Evolutionary conservation across 2,113 vertebrate genomes (phyloP), one percentile per base, ranked within the genome.

Genomic region (Pristiophorus japonicus): DNA sequence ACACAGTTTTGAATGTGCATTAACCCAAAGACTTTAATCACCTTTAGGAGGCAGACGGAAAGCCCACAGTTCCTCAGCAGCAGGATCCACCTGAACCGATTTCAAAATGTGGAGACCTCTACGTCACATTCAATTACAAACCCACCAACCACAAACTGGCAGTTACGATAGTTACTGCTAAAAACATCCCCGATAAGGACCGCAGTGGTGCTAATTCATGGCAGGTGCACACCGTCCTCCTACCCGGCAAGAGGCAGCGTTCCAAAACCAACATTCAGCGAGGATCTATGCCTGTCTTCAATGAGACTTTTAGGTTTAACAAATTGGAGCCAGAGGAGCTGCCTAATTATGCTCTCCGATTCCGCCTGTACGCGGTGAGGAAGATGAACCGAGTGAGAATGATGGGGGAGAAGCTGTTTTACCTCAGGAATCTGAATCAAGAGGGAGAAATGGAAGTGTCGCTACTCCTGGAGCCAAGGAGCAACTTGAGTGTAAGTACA

Each of bases 351-450:
- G 99, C 98, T 0, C 0, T 99, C 34, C 97, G 99, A 14, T 99
- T 99, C 97, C 98, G 99, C 45, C 98, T 99, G 78, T 99, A 99
- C 1, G 98, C 99, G 0, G 97, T 99, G 91, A 98, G 98, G 10
- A 98, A 98, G 97, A 97, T 98, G 97, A 97, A 97, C 95, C 97
- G 98, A 0, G 98, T 99, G 97, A 97, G 97, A 95, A 99, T 99
- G 99, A 99, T 99, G 99, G 99, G 98, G 0, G 99, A 99, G 97
- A 98, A 98, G 75, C 18, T 99, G 1, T 98, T 99, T 96, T 96
- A 97, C 92, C 97, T 99, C 70, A 97, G 96, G 10, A 97, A 97
- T 75, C 95, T 99, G 91, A 96, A 96, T 95, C 97, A 96, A 4
- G 97, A 98, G 45, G 97, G 95, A 45, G 97, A 97, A 42, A 96